Evolutionary conservation across 1,140 invertebrate genomes (phyloP).

Genomic region (Pseudobourletiella spinata): DNA sequence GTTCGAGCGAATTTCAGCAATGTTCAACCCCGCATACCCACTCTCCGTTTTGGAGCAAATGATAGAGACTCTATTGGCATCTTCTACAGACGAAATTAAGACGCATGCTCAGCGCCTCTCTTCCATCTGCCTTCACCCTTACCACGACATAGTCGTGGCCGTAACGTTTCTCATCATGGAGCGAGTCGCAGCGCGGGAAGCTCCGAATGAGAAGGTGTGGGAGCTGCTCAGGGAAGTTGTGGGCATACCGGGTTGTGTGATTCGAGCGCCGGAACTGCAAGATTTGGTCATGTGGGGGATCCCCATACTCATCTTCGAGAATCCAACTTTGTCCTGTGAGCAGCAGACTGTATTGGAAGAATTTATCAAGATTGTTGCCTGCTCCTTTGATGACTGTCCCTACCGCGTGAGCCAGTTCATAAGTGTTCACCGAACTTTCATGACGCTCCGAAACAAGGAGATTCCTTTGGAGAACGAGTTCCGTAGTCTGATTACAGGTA

Average conservation of each 20-base stretch:
- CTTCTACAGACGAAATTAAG: constrained; percentile 1
- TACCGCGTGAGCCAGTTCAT: background rate
- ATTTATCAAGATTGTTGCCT: constrained; percentile 2
- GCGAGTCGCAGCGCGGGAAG: background rate
- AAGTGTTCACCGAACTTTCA: constrained; percentile 10
- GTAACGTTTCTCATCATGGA: background rate
- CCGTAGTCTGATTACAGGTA: constrained; percentile 18
- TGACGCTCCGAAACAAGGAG: constrained; percentile 19
- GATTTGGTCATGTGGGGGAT: background rate
- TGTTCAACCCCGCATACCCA: constrained; percentile 9
- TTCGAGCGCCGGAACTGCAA: background rate
- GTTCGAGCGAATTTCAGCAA: background rate
- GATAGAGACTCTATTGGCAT: background rate
- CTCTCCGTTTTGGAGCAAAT: background rate
- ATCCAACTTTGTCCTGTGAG: background rate
- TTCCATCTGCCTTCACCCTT: constrained; percentile 3
- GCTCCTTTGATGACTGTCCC: constrained; percentile 2
- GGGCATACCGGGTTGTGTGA: background rate
- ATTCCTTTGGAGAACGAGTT: constrained; percentile 29
- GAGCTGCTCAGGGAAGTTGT: constrained; percentile 8
- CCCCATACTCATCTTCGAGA: background rate
- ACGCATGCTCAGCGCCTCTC: background rate
- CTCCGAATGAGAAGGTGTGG: constrained; percentile 10
- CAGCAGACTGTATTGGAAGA: constrained; percentile 9
- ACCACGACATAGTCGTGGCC: constrained; percentile 10